These are phyloP conservation scores for Acridotheres tristis DNA, from an alignment of 2,797 vertebrate genomes.

Conservation along the genomic window DNA sequence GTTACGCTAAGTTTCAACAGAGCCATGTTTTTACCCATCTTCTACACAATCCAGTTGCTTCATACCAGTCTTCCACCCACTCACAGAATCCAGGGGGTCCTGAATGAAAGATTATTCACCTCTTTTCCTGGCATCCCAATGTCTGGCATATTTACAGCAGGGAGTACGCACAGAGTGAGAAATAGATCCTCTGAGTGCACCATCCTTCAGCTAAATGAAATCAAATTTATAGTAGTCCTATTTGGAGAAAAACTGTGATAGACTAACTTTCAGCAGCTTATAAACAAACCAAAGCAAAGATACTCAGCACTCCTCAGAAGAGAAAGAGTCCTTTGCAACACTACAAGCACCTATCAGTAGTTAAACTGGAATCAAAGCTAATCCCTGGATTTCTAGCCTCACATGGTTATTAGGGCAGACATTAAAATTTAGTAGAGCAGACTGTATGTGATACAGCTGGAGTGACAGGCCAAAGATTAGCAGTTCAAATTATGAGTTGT, in stretches of 20 bases:
- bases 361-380: slow-evolving; percentile 67
- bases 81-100: background rate
- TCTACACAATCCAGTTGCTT: background rate
- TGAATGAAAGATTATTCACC: background rate
- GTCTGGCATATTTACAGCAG: background rate
- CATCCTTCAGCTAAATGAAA: background rate
- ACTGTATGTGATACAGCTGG: slow-evolving; percentile 53
- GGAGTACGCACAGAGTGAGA: background rate
- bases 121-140: background rate
- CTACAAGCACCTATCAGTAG: slow-evolving; percentile 49
- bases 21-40: background rate
- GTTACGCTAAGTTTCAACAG: background rate
- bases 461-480: slow-evolving; percentile 60
- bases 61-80: background rate
- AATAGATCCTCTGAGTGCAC: background rate
- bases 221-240: background rate
- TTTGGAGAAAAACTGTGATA: background rate
- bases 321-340: slow-evolving; percentile 39
- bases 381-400: slow-evolving; percentile 67
- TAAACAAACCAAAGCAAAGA: slow-evolving; percentile 24
- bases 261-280: slow-evolving; percentile 15
- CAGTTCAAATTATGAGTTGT: slow-evolving; percentile 58
- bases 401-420: slow-evolving; percentile 52
- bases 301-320: background rate
- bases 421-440: slow-evolving; percentile 56